Evolutionary conservation across 2,888 invertebrate genomes (phyloP), one percentile per base, ranked within the genome.

Genomic region (Julus scanicus): DNA sequence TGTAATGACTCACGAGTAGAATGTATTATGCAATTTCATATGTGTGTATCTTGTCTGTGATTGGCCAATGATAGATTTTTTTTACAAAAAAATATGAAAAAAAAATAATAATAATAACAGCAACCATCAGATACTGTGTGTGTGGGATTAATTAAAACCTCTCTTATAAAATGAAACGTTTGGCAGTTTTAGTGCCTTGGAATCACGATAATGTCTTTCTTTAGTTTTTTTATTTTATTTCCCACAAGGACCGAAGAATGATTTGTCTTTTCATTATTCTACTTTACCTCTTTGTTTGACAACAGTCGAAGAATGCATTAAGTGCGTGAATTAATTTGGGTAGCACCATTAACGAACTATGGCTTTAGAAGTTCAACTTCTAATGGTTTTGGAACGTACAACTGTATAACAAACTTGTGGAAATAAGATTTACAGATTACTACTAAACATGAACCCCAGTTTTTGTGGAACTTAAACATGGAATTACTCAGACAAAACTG

Each of bases 31-130:
- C 84, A 84, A 84, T 84, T 84, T 84, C 40, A 48, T 20, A 48
- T 40, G 48, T 84, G 84, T 84, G 84, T 84, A 84, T 84, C 84
- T 84, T 48, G 84, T 84, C 84, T 84, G 84, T 84, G 84, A 84
- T 84, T 84, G 84, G 48, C 84, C 84, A 71, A 71, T 71, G 29
- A 71, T 71, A 71, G 71, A 71, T 29, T 71, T 71, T 71, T 53
- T 53, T 53, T 53, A 53, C 53, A 53, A 53, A 53, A 29, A 20
- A 71, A 71, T 29, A 71, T 29, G 29, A 8, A 11, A 29, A 71
- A 71, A 71, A 29, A 71, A 71, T 29, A 71, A 71, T 29, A 71
- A 71, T 29, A 29, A 71, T 71, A 71, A 71, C 71, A 71, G 71
- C 71, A 71, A 71, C 29, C 71, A 29, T 29, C 29, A 71, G 71